phyloP scores from a whole-genome alignment of 2,113 vertebrate genomes.

The Microcebus jonahi region DNA sequence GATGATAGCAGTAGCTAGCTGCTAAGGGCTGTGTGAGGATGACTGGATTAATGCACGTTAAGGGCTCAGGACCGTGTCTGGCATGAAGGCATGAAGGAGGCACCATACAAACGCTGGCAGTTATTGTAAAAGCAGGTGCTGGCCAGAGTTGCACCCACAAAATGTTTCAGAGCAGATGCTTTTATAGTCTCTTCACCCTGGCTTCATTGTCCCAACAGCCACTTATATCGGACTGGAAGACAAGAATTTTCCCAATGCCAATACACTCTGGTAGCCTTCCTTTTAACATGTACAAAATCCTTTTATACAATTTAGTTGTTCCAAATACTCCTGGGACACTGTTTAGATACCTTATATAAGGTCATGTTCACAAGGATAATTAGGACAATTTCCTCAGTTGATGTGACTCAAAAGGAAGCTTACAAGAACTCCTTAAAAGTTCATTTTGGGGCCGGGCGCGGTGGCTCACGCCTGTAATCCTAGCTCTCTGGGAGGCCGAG shows the following conservation, averaged over 20 bases:
- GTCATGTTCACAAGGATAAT: background rate
- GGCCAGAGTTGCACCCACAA: background rate
- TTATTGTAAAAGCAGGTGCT: background rate
- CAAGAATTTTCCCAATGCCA: background rate
- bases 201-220: background rate
- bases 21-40: background rate
- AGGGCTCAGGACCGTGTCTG: background rate
- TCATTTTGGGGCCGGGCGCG: too few relatives aligned
- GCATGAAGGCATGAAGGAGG: background rate
- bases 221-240: too few relatives aligned
- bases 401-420: background rate
- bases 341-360: background rate
- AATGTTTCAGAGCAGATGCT: background rate
- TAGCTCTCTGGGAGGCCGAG: too few relatives aligned
- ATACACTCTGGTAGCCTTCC: background rate
- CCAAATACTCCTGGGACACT: background rate
- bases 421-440: too few relatives aligned
- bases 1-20: background rate
- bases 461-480: too few relatives aligned
- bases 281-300: background rate
- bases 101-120: accelerated
- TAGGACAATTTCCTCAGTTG: background rate
- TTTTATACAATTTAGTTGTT: background rate
- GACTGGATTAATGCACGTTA: background rate
- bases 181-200: background rate